Conservation (phyloP, 2,113 vertebrate genomes). For the Riparia riparia region DNA sequence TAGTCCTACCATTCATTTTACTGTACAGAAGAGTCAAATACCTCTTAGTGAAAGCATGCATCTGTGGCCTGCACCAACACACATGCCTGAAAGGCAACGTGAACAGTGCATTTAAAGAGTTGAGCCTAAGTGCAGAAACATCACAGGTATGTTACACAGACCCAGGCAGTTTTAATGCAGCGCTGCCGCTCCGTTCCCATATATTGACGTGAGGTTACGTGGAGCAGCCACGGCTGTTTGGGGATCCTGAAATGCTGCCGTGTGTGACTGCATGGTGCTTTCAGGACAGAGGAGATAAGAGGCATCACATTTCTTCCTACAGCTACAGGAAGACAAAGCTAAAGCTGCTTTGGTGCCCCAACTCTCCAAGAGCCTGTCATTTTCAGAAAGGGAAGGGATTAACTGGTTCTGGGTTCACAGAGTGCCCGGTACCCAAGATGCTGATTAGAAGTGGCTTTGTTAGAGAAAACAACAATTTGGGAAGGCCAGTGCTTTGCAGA, state of each 20-base stretch:
- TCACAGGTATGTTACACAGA: not conserved
- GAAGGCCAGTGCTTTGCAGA: not conserved
- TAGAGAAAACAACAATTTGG: not conserved
- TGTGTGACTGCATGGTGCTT: not conserved
- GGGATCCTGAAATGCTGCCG: not conserved
- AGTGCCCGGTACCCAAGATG: not conserved
- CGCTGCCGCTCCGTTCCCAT: not conserved
- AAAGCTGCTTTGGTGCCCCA: not conserved
- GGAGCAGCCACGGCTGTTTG: not conserved
- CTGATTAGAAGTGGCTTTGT: not conserved
- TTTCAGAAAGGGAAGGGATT: not conserved
- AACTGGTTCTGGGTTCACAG: not conserved
- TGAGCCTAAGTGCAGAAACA: not conserved
- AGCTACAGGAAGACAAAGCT: not conserved
- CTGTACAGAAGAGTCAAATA: not conserved
- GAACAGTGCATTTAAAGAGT: not conserved
- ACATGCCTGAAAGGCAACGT: not conserved
- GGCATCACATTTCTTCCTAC: not conserved
- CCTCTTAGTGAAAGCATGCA: not conserved
- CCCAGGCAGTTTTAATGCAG: not conserved
- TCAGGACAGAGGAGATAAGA: not conserved
- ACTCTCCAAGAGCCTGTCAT: not conserved
- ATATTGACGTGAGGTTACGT: not conserved
- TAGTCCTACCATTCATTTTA: not conserved
- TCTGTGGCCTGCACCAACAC: not conserved